A percentile compares a stretch with the other conserved stretches of the same genome.
Evolutionary conservation across 2,888 invertebrate genomes (phyloP).

Genomic region (Lamproptera curius): DNA sequence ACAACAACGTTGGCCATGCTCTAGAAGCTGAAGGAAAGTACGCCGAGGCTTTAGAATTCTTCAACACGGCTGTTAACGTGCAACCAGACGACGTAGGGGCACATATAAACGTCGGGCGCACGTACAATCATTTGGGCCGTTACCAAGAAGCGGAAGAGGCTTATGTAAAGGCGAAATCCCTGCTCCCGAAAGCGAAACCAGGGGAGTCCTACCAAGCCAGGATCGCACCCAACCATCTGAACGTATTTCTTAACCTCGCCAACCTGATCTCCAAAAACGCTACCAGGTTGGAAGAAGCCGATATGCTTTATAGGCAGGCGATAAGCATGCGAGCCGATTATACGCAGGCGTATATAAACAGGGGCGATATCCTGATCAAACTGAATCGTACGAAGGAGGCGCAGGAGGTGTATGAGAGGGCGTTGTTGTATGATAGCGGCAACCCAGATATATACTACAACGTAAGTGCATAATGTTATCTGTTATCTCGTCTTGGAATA

Average conservation of each 20-base stretch:
- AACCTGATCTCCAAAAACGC: conserved; percentile 96
- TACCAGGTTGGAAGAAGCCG: conserved; percentile 95
- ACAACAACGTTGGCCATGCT: conserved; percentile 98
- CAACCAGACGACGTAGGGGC: conserved; percentile 98
- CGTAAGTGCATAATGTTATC: no score
- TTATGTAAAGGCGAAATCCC: conserved; percentile 92
- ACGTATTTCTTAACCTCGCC: conserved; percentile 96
- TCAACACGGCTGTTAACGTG: conserved; percentile 93
- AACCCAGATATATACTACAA: conserved; percentile 98
- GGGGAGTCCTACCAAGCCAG: conserved; percentile 97
- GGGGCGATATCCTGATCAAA: conserved; percentile 97
- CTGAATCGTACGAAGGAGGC: conserved; percentile 96
- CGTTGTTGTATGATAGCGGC: conserved; percentile 93
- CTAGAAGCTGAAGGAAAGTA: conserved; percentile 85
- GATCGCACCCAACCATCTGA: conserved; percentile 96
- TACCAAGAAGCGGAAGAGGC: conserved; percentile 92
- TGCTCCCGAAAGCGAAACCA: conserved; percentile 93
- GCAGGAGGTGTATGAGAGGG: conserved; percentile 95
- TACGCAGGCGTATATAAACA: conserved; percentile 96
- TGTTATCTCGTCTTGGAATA: no score
- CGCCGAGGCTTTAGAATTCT: conserved; percentile 91
- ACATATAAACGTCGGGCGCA: conserved; percentile 97
- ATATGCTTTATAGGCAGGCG: conserved; percentile 94
- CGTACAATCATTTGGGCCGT: conserved; percentile 91
- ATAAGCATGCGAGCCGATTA: conserved; percentile 98